A percentile compares a stretch with the other conserved stretches of the same genome.
Evolutionary conservation across 2,113 vertebrate genomes (phyloP).

Genomic region (Cryptomyrus ogoouensis): DNA sequence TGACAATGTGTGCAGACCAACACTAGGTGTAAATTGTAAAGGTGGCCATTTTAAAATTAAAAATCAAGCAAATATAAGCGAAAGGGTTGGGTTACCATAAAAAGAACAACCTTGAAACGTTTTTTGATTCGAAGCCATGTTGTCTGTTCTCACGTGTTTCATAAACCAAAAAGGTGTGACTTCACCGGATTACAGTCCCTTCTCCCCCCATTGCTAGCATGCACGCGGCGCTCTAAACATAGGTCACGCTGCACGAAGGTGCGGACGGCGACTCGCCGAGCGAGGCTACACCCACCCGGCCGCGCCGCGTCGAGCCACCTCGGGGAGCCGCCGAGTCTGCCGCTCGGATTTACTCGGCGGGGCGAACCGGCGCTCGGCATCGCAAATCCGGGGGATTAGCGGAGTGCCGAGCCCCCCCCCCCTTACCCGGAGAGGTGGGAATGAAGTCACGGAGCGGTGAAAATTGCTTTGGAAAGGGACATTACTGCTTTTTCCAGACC

Average conservation of each 20-base stretch:
- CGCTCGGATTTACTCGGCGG: not conserved
- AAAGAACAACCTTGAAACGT: not conserved
- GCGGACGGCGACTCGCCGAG: not conserved
- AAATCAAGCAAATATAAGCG: not conserved
- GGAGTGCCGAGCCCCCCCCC: not conserved
- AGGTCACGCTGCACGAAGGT: not conserved
- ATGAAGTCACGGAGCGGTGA: constrained; percentile 3
- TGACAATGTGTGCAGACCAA: not conserved
- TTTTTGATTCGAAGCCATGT: not conserved
- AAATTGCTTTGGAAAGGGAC: not conserved
- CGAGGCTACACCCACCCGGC: not conserved
- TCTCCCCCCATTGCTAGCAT: not conserved
- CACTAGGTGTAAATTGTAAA: not conserved
- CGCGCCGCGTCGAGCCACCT: not conserved
- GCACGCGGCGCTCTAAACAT: not conserved
- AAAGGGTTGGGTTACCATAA: not conserved
- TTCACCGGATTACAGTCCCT: not conserved
- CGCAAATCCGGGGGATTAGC: not conserved
- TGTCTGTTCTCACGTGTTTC: not conserved
- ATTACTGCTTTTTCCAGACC: not conserved
- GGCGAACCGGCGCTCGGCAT: not conserved
- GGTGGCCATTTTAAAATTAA: not conserved
- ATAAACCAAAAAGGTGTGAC: not conserved
- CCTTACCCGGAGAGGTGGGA: constrained; percentile 8
- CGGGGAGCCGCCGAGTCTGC: not conserved